Conservation (phyloP, 2,888 invertebrate genomes). For the Amphipoea lucens region DNA sequence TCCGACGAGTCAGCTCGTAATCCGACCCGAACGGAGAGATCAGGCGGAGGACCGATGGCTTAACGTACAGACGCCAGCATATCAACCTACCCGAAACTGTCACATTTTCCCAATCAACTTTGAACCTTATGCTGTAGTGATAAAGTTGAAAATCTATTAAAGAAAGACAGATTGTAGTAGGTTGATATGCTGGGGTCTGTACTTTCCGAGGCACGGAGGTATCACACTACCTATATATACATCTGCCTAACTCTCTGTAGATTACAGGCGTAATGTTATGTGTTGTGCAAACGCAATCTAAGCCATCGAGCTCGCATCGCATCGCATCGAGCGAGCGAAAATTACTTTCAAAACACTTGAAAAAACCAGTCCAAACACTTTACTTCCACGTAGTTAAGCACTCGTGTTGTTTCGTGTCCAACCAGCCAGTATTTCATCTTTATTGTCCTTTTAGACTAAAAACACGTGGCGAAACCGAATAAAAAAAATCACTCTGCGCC, state of each 20-base stretch:
- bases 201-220: not conserved
- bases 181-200: no score
- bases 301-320: not conserved
- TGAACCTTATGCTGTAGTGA: no score
- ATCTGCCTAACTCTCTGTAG: not conserved
- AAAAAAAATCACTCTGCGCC: constrained; percentile 64
- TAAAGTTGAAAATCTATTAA: no score
- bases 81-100: no score
- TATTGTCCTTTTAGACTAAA: constrained; percentile 51
- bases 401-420: constrained; percentile 34
- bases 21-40: not conserved
- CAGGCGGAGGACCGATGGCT: not conserved
- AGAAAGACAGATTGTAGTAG: no score
- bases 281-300: not conserved
- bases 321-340: not conserved
- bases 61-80: no score
- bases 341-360: not conserved
- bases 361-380: constrained; percentile 13
- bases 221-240: not conserved
- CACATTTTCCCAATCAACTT: no score
- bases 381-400: constrained; percentile 16
- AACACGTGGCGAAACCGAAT: constrained; percentile 51
- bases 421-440: constrained; percentile 42
- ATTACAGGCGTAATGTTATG: not conserved
- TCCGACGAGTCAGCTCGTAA: not conserved